phyloP scores from a whole-genome alignment of 2,888 invertebrate species.

The Ditula angustiorana region DNA sequence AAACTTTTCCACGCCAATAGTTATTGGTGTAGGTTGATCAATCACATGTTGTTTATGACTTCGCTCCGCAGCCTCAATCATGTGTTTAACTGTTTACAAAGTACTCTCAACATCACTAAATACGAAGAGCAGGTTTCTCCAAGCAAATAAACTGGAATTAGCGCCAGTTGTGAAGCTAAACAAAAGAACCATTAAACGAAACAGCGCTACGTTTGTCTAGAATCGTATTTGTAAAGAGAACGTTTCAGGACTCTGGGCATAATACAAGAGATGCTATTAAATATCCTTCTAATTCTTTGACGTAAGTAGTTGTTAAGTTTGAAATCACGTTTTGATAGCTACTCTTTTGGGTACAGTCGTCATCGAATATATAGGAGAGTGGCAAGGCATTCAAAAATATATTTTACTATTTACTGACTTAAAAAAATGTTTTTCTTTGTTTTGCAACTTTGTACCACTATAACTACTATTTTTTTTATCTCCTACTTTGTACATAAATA shows the following conservation, averaged over 20 bases:
- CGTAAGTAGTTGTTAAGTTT: too few species aligned
- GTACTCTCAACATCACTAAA: not conserved
- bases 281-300: too few species aligned
- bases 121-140: not conserved
- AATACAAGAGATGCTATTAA: not conserved
- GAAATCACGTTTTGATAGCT: too few species aligned
- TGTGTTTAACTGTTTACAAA: not conserved
- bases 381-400: too few species aligned
- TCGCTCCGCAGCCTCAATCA: not conserved
- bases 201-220: not conserved
- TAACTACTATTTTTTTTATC: too few species aligned
- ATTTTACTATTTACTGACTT: too few species aligned
- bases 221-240: not conserved
- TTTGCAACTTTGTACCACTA: too few species aligned
- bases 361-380: too few species aligned
- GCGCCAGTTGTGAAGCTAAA: not conserved
- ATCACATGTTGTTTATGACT: not conserved
- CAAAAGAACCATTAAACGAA: not conserved
- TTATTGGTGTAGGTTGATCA: not conserved
- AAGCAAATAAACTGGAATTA: constrained; percentile 1
- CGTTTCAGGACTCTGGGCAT: not conserved
- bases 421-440: too few species aligned
- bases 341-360: too few species aligned
- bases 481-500: too few species aligned
- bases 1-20: not conserved